phyloP scores from a whole-genome alignment of 2,797 vertebrate genomes.

The Apodemus agrarius region DNA sequence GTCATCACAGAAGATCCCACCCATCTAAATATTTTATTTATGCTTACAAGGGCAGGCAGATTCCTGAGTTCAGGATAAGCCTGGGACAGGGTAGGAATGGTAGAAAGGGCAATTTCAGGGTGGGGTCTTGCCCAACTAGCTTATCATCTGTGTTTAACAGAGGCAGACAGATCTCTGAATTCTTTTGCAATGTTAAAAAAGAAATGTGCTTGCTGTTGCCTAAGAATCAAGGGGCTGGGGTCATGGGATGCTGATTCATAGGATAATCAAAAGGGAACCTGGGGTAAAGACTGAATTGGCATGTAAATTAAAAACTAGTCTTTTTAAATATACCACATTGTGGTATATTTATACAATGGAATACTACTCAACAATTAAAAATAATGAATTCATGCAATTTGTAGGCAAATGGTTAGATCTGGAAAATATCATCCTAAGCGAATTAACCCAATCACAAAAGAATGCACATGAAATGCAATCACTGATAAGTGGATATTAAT shows the following conservation, averaged over 20 bases:
- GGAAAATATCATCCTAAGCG: no score
- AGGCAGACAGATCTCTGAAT: background rate
- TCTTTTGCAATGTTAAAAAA: background rate
- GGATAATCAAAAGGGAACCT: background rate
- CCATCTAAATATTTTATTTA: background rate
- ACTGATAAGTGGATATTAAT: no score
- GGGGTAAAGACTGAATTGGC: background rate
- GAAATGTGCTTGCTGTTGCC: background rate
- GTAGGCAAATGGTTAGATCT: no score
- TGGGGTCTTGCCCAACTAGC: background rate
- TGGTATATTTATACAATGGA: no score
- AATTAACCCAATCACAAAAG: no score
- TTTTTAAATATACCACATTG: no score
- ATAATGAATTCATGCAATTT: no score
- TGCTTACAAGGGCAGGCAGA: background rate
- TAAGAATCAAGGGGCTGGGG: background rate
- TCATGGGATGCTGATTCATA: background rate
- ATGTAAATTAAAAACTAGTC: background rate
- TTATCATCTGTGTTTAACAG: background rate
- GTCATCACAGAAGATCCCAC: background rate
- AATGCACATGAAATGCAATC: no score
- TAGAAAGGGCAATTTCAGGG: background rate
- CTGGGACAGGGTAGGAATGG: background rate
- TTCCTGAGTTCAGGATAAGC: background rate
- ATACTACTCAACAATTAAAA: no score